Conservation (phyloP, 2,797 vertebrate genomes). For the Dromococcyx pavoninus region DNA sequence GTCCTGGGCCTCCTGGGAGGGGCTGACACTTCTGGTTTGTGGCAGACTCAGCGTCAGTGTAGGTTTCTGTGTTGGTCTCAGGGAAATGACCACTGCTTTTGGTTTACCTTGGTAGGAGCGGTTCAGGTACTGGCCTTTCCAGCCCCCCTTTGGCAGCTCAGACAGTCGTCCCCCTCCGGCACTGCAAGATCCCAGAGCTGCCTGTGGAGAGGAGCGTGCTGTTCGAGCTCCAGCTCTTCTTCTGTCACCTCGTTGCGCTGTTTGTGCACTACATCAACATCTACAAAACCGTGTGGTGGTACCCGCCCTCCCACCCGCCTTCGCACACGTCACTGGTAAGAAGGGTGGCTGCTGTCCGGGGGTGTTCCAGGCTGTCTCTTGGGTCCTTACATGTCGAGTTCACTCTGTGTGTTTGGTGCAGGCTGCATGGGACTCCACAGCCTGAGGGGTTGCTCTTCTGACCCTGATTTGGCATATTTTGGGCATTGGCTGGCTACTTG, state of each 20-base stretch:
- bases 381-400: fast-evolving
- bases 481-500: not conserved
- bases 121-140: conserved; percentile 90
- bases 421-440: fast-evolving
- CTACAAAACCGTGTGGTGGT: conserved; percentile 99
- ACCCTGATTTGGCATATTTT: fast-evolving
- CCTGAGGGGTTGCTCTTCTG: not conserved
- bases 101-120: conserved; percentile 79
- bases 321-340: conserved; percentile 95
- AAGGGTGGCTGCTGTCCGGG: not conserved
- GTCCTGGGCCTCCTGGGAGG: fast-evolving
- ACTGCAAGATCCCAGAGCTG: conserved; percentile 96
- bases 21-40: not conserved
- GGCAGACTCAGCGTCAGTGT: too few relatives aligned
- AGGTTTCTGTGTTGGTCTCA: not conserved
- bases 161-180: conserved; percentile 92
- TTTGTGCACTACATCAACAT: conserved; percentile 99
- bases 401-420: not conserved
- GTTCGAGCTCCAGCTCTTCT: conserved; percentile 96
- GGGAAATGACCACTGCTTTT: not conserved
- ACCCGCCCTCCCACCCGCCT: conserved; percentile 92
- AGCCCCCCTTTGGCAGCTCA: conserved; percentile 94
- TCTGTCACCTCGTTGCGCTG: conserved; percentile 94
- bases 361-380: fast-evolving
- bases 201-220: conserved; percentile 89